phyloP scores from a whole-genome alignment of 2,888 invertebrate species.

The Molanna angustata region DNA sequence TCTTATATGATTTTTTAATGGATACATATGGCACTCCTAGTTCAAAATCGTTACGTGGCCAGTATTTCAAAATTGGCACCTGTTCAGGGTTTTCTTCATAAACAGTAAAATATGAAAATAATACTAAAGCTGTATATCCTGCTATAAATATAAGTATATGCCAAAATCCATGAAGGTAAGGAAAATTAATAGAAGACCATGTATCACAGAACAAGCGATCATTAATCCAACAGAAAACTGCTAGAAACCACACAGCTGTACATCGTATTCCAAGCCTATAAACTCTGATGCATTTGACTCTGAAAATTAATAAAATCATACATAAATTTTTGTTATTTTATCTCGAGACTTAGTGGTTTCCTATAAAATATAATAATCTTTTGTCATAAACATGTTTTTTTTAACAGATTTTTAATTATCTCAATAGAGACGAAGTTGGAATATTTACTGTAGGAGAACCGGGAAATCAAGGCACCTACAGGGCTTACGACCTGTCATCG shows the following conservation, averaged over 20 bases:
- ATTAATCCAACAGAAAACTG: conserved; percentile 74
- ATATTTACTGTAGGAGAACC: no score
- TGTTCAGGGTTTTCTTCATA: conserved; percentile 69
- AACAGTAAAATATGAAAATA: conserved; percentile 78
- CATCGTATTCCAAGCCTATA: conserved; percentile 70
- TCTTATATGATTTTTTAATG: conserved; percentile 57
- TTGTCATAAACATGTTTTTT: no score
- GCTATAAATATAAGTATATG: conserved; percentile 79
- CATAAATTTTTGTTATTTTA: no score
- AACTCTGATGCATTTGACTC: conserved; percentile 62
- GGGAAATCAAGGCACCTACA: no score
- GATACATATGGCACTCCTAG: conserved; percentile 74
- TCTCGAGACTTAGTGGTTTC: no score
- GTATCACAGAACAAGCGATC: conserved; percentile 77
- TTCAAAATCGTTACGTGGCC: conserved; percentile 76
- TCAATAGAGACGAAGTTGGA: no score
- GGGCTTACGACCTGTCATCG: no score
- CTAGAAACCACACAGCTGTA: conserved; percentile 64
- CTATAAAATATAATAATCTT: no score
- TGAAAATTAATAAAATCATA: conserved; percentile 39
- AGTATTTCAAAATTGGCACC: conserved; percentile 67
- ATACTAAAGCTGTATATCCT: conserved; percentile 71
- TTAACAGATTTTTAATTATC: no score
- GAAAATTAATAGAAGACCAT: conserved; percentile 75
- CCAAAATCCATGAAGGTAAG: conserved; percentile 82